Evolutionary conservation across 2,113 vertebrate genomes (phyloP).

Genomic region (Pomatorhinus ruficollis): DNA sequence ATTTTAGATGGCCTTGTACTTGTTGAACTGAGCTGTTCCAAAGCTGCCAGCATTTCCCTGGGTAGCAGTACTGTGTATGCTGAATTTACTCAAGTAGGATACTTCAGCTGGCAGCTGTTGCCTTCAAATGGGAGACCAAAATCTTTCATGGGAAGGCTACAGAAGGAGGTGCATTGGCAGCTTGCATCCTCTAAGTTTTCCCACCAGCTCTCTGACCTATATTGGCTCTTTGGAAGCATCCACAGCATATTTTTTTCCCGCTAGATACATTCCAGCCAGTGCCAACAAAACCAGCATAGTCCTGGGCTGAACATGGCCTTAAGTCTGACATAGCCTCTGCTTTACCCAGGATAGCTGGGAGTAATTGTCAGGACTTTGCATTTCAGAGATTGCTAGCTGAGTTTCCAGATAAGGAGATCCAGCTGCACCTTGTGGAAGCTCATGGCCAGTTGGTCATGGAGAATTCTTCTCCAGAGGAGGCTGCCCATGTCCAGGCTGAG

Average conservation of each 20-base stretch:
- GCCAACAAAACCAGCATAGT: not conserved
- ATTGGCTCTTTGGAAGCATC: not conserved
- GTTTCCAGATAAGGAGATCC: slow-evolving; percentile 87
- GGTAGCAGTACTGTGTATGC: not conserved
- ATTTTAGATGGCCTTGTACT: not conserved
- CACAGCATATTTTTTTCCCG: not conserved
- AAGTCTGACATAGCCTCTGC: slow-evolving; percentile 10
- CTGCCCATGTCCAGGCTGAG: slow-evolving; percentile 75
- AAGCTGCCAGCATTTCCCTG: not conserved
- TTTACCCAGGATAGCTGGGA: slow-evolving; percentile 12
- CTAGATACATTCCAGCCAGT: slow-evolving; percentile 26
- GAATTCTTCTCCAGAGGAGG: slow-evolving; percentile 83
- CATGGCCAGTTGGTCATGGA: slow-evolving; percentile 78
- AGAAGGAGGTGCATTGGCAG: not conserved
- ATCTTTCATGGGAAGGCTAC: not conserved
- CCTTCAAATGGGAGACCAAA: not conserved
- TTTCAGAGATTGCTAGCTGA: slow-evolving; percentile 83
- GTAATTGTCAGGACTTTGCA: slow-evolving; percentile 40
- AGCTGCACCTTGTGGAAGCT: slow-evolving; percentile 78
- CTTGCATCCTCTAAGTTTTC: not conserved
- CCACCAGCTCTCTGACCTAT: not conserved
- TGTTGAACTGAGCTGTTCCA: not conserved
- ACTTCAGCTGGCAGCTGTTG: not conserved
- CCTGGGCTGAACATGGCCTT: slow-evolving; percentile 14
- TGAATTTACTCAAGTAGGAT: not conserved